These are phyloP conservation scores for Myiagra hebetior DNA, from an alignment of 2,113 vertebrate species.

Conservation along the genomic window DNA sequence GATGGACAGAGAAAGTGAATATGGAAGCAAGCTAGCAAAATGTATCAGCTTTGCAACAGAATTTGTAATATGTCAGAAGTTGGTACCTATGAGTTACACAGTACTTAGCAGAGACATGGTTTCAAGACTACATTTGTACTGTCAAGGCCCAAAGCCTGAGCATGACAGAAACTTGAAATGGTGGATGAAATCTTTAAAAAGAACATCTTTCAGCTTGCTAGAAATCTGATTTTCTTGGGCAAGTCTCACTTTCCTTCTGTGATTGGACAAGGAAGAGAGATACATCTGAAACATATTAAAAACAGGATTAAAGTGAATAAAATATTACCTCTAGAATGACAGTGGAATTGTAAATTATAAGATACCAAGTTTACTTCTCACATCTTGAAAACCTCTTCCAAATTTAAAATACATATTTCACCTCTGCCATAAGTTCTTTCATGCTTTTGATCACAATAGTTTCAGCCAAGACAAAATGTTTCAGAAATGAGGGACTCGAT, in stretches of 20 bases:
- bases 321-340: not conserved
- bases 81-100: not conserved
- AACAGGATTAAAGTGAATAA: constrained; percentile 26
- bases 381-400: constrained; percentile 9
- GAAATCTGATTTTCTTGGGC: not conserved
- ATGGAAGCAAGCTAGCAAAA: not conserved
- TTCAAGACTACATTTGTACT: not conserved
- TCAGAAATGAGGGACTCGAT: not conserved
- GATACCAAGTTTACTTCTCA: not conserved
- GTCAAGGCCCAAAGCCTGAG: not conserved
- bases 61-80: not conserved
- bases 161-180: not conserved
- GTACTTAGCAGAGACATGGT: not conserved
- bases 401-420: not conserved
- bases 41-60: not conserved
- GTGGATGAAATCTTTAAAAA: constrained; percentile 2
- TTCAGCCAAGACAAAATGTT: constrained; percentile 3
- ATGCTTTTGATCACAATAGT: not conserved
- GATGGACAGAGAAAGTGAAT: not conserved
- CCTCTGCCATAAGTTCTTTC: not conserved
- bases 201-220: not conserved
- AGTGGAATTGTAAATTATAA: not conserved
- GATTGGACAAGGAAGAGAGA: not conserved
- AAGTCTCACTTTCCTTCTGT: not conserved
- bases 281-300: not conserved